Conservation (phyloP, 2,888 invertebrate genomes). For the Sisyra nigra region DNA sequence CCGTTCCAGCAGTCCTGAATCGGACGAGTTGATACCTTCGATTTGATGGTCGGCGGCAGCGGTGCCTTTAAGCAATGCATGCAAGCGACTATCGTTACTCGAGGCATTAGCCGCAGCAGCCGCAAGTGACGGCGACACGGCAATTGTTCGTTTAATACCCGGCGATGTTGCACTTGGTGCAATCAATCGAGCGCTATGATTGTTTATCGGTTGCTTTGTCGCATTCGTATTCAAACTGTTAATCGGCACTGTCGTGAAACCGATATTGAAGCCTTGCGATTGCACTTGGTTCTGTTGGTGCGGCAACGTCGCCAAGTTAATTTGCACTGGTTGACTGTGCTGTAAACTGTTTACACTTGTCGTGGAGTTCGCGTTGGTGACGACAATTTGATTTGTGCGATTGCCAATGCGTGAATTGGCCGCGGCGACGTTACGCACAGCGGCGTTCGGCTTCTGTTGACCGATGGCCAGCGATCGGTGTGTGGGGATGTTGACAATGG, state of each 20-base stretch:
- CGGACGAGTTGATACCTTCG: constrained; percentile 31
- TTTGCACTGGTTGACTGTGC: constrained; percentile 26
- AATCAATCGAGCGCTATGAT: constrained; percentile 13
- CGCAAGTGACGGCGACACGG: constrained; percentile 1
- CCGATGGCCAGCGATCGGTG: constrained; percentile 22
- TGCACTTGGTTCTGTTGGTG: constrained; percentile 23
- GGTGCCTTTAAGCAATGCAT: constrained; percentile 39
- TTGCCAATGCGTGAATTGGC: constrained; percentile 31
- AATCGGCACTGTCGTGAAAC: constrained; percentile 22
- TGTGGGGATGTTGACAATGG: constrained; percentile 21
- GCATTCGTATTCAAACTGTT: constrained; percentile 14
- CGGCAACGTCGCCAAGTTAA: constrained; percentile 28
- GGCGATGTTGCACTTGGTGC: constrained; percentile 7
- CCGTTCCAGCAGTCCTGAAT: constrained; percentile 33
- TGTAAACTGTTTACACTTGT: constrained; percentile 13
- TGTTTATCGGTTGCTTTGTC: constrained; percentile 5
- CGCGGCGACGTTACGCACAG: constrained; percentile 32
- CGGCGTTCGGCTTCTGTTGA: constrained; percentile 29
- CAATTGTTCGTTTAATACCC: not conserved
- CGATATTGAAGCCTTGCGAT: constrained; percentile 17
- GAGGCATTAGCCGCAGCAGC: not conserved
- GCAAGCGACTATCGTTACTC: constrained; percentile 23
- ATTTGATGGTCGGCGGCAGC: constrained; percentile 41
- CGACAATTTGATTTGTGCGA: constrained; percentile 24
- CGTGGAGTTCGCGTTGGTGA: constrained; percentile 23